Conservation (phyloP, 2,888 invertebrate species). For the Candidula unifasciata region DNA sequence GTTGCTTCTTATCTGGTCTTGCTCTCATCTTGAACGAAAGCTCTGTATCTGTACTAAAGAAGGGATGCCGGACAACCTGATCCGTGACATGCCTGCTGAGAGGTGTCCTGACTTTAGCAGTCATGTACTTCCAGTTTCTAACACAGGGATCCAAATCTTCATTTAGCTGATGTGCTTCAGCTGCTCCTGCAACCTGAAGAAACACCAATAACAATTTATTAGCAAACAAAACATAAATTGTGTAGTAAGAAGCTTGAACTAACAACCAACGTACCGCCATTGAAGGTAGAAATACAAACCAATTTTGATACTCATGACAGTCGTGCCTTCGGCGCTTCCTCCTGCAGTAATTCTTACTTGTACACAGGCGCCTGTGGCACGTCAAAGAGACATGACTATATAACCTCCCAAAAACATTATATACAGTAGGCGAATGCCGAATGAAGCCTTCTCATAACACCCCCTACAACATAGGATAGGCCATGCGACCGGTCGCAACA, state of each 20-base stretch:
- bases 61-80: constrained; percentile 24
- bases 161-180: background rate
- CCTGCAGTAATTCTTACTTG: too few relatives aligned
- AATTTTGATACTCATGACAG: too few relatives aligned
- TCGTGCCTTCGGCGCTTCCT: too few relatives aligned
- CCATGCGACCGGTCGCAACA: too few relatives aligned
- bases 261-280: background rate
- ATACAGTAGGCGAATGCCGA: too few relatives aligned
- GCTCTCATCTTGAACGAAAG: too few relatives aligned
- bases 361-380: too few relatives aligned
- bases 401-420: too few relatives aligned
- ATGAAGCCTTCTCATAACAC: too few relatives aligned
- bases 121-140: constrained; percentile 7
- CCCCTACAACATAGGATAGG: too few relatives aligned
- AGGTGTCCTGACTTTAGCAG: background rate
- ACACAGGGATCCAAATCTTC: background rate
- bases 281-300: too few relatives aligned
- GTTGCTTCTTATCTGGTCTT: background rate
- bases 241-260: background rate
- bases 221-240: background rate
- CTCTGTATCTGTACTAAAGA: background rate
- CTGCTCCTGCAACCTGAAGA: background rate
- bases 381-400: too few relatives aligned
- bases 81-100: background rate
- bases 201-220: background rate